phyloP scores from a whole-genome alignment of 1,140 invertebrate species.

The Trichonephila clavipes region DNA sequence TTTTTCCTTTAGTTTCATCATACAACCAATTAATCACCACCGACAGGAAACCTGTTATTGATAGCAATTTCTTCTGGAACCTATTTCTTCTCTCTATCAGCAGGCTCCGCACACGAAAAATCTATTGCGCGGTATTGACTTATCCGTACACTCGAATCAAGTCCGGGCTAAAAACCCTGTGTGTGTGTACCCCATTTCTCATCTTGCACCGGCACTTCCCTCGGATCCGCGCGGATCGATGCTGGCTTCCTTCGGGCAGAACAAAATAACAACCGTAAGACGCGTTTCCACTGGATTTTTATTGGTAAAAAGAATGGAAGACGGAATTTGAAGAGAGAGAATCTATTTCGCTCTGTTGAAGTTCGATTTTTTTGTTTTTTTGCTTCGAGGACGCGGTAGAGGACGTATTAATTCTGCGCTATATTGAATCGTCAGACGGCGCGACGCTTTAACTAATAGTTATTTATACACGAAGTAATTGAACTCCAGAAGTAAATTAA shows the following conservation, averaged over 20 bases:
- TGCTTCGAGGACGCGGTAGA: no score
- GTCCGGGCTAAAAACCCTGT: neutral
- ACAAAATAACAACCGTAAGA: constrained; percentile 4
- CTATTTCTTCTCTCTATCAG: neutral
- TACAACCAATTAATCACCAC: neutral
- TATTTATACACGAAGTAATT: no score
- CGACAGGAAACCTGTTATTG: neutral
- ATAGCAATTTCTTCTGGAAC: neutral
- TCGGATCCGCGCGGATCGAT: constrained; percentile 2
- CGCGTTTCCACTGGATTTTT: neutral
- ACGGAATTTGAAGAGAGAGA: neutral
- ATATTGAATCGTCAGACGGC: no score
- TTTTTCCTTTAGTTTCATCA: neutral
- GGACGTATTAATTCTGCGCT: no score
- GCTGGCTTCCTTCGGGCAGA: neutral
- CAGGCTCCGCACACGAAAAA: neutral
- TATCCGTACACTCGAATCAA: neutral
- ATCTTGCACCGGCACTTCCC: neutral
- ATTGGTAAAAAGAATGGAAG: neutral
- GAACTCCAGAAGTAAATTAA: no score
- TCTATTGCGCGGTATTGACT: neutral
- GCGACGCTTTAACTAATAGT: no score
- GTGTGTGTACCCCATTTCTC: neutral
- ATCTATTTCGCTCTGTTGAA: neutral
- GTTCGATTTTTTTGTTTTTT: neutral